Conservation (phyloP, 2,888 invertebrate genomes). For the Caenorhabditis sp. region DNA sequence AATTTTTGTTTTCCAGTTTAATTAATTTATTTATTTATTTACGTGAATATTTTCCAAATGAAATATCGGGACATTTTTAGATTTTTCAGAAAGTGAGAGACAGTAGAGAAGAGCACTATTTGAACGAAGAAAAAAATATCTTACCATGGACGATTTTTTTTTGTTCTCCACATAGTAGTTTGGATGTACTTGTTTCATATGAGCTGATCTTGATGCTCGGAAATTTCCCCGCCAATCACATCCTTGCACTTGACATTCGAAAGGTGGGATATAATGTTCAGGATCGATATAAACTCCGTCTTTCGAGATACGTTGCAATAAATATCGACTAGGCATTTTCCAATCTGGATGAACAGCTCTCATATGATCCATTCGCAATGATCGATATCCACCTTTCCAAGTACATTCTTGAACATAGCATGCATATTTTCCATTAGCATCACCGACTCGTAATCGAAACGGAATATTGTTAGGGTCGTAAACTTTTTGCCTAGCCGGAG, state of each 20-base stretch:
- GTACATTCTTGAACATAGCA: slow-evolving; percentile 46
- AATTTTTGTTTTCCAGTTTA: no score
- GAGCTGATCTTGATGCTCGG: slow-evolving; percentile 39
- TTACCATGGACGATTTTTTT: slow-evolving; percentile 12
- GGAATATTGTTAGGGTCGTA: background rate
- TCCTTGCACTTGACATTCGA: slow-evolving; percentile 40
- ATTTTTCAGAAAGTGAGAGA: no score
- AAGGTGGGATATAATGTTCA: slow-evolving; percentile 24
- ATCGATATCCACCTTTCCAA: slow-evolving; percentile 49
- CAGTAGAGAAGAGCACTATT: background rate
- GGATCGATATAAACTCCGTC: slow-evolving; percentile 33
- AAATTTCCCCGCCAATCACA: slow-evolving; percentile 54
- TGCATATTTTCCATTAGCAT: slow-evolving; percentile 46
- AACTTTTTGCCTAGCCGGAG: background rate
- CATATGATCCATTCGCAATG: slow-evolving; percentile 52
- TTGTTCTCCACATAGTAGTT: slow-evolving; percentile 25
- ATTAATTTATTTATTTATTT: no score
- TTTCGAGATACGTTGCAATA: slow-evolving; percentile 40
- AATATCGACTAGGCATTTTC: slow-evolving; percentile 40
- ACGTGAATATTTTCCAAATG: no score
- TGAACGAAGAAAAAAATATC: no score
- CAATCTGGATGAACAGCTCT: slow-evolving; percentile 46
- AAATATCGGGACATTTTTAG: no score
- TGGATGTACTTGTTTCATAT: slow-evolving; percentile 43
- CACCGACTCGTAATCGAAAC: slow-evolving; percentile 10